A percentile compares a stretch with the other conserved stretches of the same genome.
Conservation (phyloP, 2,113 vertebrate species). For the Pica pica region DNA sequence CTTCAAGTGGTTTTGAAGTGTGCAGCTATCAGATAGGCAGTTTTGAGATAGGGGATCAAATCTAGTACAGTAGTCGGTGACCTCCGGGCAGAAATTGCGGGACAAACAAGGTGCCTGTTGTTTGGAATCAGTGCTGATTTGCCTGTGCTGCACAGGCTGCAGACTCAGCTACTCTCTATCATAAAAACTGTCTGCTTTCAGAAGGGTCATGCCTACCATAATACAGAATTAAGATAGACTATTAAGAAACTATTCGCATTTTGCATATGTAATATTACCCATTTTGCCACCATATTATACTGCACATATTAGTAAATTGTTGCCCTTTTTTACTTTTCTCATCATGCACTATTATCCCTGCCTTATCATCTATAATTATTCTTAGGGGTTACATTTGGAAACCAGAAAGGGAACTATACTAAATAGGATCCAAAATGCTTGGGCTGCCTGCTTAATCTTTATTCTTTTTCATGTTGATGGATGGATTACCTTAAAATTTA, state of each 20-base stretch:
- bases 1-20: background rate
- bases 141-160: background rate
- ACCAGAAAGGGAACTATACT: background rate
- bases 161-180: background rate
- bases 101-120: background rate
- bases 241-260: background rate
- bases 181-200: background rate
- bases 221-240: background rate
- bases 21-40: background rate
- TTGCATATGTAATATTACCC: background rate
- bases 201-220: background rate
- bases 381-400: constrained; percentile 2
- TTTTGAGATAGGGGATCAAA: background rate
- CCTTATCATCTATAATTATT: background rate
- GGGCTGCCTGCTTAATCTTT: background rate
- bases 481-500: background rate
- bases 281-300: background rate
- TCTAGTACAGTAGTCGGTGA: background rate
- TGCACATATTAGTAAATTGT: background rate
- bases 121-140: background rate
- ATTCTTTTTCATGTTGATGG: background rate
- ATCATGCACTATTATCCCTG: background rate
- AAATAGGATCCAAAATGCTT: background rate
- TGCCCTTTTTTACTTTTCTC: background rate
- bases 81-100: background rate